These are phyloP conservation scores for Mormyrus lacerda DNA, from an alignment of 2,113 vertebrate species.

Conservation along the genomic window DNA sequence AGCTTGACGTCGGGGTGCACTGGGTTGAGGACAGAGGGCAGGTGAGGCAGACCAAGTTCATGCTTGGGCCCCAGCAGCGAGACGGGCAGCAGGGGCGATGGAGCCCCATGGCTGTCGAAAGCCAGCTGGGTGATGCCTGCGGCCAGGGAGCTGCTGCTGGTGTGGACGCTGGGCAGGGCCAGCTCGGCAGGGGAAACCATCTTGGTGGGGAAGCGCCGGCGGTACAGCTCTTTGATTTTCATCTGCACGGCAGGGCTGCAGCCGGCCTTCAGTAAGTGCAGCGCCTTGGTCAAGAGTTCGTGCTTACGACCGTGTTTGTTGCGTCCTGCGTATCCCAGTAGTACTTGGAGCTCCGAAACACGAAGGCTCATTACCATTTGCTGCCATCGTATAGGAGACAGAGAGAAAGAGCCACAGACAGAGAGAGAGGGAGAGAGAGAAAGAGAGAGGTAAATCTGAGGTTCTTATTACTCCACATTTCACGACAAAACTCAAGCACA, in stretches of 20 bases:
- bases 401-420: not conserved
- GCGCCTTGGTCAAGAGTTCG: constrained; percentile 94
- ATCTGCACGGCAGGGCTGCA: constrained; percentile 96
- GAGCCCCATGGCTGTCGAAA: constrained; percentile 80
- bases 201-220: constrained; percentile 92
- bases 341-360: constrained; percentile 96
- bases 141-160: constrained; percentile 71
- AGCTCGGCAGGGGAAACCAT: constrained; percentile 87
- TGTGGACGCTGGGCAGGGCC: constrained; percentile 76
- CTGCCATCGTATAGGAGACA: constrained; percentile 51
- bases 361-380: constrained; percentile 99
- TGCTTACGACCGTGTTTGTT: constrained; percentile 99
- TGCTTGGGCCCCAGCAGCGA: constrained; percentile 94
- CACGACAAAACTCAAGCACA: not conserved
- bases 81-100: constrained; percentile 84
- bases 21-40: constrained; percentile 83
- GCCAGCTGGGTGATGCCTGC: constrained; percentile 79
- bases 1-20: constrained; percentile 97
- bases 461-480: not conserved
- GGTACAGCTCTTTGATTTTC: constrained; percentile 98
- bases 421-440: not conserved
- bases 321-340: constrained; percentile 94
- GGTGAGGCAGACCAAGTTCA: constrained; percentile 89
- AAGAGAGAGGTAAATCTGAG: not conserved
- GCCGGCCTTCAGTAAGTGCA: constrained; percentile 92